Percentiles rank a stretch among this genome's conserved stretches.
Conservation (phyloP, 2,113 vertebrate genomes). For the Carassius gibelio region DNA sequence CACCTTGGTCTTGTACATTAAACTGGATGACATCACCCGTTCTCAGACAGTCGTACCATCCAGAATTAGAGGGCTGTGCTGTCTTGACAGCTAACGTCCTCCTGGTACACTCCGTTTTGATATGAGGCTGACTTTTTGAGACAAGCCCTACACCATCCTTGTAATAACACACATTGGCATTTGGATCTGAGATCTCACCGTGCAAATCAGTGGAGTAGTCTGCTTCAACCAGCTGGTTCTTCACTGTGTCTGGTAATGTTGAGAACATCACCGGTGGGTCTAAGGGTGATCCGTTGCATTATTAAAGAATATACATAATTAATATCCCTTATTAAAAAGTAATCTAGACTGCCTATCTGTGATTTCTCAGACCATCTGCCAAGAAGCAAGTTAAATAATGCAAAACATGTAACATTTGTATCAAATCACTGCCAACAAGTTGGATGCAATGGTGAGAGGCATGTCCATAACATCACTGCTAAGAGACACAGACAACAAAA, state of each 20-base stretch:
- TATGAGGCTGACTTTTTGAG: slow-evolving; percentile 69
- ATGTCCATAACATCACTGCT: slow-evolving; percentile 45
- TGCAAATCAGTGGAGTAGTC: slow-evolving; percentile 58
- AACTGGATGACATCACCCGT: slow-evolving; percentile 85
- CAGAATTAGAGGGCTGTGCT: slow-evolving; percentile 79
- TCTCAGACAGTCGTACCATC: slow-evolving; percentile 86
- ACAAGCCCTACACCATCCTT: slow-evolving; percentile 81
- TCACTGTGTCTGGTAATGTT: slow-evolving; percentile 64
- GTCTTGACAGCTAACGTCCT: slow-evolving; percentile 81
- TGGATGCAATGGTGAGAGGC: slow-evolving; percentile 53
- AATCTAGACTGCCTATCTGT: slow-evolving; percentile 56
- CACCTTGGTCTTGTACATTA: slow-evolving; percentile 85
- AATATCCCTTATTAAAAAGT: slow-evolving; percentile 53
- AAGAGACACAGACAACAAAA: slow-evolving; percentile 47
- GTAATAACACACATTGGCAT: slow-evolving; percentile 78
- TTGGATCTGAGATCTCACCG: slow-evolving; percentile 75
- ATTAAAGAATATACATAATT: slow-evolving; percentile 64
- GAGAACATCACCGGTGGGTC: slow-evolving; percentile 68
- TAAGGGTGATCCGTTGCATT: slow-evolving; percentile 72
- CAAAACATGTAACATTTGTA: slow-evolving; percentile 51
- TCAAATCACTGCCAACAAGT: slow-evolving; percentile 50
- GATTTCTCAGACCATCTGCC: slow-evolving; percentile 59
- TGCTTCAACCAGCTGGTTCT: slow-evolving; percentile 66
- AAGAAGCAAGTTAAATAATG: slow-evolving; percentile 56
- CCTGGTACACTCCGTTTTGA: slow-evolving; percentile 72